A percentile compares a stretch with the other conserved stretches of the same genome.
Conservation (phyloP, 2,113 vertebrate genomes). For the Lepisosteus osseus region DNA sequence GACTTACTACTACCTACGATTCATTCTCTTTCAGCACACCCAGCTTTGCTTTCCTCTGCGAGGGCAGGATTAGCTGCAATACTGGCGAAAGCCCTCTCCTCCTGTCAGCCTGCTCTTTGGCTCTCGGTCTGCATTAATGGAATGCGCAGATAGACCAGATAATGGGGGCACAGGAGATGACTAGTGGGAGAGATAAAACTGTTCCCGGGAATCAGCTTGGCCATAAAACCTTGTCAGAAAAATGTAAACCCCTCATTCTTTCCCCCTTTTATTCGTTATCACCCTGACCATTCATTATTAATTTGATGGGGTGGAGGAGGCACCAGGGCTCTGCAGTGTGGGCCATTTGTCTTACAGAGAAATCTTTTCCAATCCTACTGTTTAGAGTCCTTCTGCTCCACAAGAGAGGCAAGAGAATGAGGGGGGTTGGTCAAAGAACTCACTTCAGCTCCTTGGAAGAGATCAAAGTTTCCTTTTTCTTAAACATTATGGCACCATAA, state of each 20-base stretch:
- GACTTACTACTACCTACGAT: no score
- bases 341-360: constrained; percentile 70
- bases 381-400: constrained; percentile 68
- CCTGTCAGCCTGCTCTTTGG: no score
- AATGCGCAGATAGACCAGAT: constrained; percentile 54
- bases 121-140: constrained; percentile 20
- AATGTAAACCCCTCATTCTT: constrained; percentile 51
- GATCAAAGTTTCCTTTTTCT: constrained; percentile 66
- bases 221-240: constrained; percentile 68
- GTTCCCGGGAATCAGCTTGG: constrained; percentile 56
- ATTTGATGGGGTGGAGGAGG: constrained; percentile 68
- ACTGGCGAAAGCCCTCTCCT: background rate
- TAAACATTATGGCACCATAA: constrained; percentile 51
- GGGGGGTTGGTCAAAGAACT: constrained; percentile 52
- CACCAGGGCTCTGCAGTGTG: constrained; percentile 63
- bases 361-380: constrained; percentile 68
- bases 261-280: constrained; percentile 41
- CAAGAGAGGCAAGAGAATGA: constrained; percentile 45
- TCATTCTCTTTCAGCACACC: no score
- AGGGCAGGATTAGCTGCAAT: background rate
- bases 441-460: constrained; percentile 53
- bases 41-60: no score
- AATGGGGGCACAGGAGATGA: constrained; percentile 42
- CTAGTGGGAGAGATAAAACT: constrained; percentile 45
- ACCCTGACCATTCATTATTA: constrained; percentile 63